Evolutionary conservation across 2,888 invertebrate species (phyloP).

Genomic region (Acanthosepion pharaonis): DNA sequence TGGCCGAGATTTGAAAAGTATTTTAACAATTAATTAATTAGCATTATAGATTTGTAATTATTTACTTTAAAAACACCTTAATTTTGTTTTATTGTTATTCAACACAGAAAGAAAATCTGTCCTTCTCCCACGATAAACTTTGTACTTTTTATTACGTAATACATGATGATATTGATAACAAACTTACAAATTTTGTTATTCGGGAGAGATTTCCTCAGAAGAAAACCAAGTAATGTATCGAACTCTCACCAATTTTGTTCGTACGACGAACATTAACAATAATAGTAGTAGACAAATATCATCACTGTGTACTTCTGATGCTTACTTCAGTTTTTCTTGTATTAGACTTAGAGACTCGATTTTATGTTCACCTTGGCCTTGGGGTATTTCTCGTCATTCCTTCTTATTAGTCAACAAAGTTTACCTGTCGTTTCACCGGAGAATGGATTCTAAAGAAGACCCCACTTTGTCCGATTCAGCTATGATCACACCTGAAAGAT

Average conservation of each 20-base stretch:
- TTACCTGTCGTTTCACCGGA: neutral
- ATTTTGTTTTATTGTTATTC: neutral
- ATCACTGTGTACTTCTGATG: neutral
- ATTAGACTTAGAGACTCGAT: neutral
- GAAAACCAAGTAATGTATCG: neutral
- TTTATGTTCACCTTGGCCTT: neutral
- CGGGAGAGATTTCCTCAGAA: neutral
- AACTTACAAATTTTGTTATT: neutral
- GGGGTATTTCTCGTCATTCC: neutral
- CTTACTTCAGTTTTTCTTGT: neutral
- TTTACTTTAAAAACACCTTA: neutral
- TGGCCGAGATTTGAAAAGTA: neutral
- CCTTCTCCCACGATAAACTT: neutral
- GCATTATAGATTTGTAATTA: neutral
- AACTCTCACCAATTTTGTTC: neutral
- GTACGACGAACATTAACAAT: neutral
- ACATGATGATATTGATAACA: neutral
- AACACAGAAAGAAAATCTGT: neutral
- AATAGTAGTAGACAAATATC: neutral
- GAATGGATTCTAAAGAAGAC: neutral
- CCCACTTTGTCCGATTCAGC: neutral
- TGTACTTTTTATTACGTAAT: neutral
- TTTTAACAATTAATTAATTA: neutral
- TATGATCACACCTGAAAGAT: neutral
- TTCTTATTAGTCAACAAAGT: neutral